Percentiles rank a stretch among this genome's conserved stretches.
These are phyloP conservation scores for Bungarus multicinctus DNA, from an alignment of 2,113 vertebrate genomes.

Conservation along the genomic window DNA sequence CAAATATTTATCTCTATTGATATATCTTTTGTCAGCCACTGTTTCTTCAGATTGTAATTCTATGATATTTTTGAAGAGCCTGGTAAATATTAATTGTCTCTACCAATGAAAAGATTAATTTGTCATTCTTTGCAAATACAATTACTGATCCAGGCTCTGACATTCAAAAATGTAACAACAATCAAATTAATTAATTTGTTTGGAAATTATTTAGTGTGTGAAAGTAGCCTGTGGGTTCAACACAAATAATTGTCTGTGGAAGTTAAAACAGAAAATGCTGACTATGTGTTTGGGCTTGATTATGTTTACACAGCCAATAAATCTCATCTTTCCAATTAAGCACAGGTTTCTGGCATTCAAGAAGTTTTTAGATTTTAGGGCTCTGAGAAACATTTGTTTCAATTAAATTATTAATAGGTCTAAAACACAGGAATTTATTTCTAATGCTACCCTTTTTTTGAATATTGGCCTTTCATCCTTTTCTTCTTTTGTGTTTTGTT, in stretches of 20 bases:
- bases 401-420: not conserved
- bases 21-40: not conserved
- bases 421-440: not conserved
- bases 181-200: not conserved
- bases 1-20: not conserved
- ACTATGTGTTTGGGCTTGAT: not conserved
- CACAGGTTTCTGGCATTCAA: not conserved
- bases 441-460: not conserved
- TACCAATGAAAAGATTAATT: not conserved
- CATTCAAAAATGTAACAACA: not conserved
- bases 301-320: not conserved
- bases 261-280: not conserved
- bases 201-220: not conserved
- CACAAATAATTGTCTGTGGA: not conserved
- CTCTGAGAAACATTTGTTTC: not conserved
- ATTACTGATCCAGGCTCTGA: not conserved
- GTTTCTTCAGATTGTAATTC: not conserved
- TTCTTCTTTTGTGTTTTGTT: not conserved
- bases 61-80: not conserved
- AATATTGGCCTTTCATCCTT: not conserved
- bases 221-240: not conserved
- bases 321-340: not conserved
- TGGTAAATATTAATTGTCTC: not conserved
- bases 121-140: not conserved
- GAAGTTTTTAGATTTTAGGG: not conserved